phyloP scores from a whole-genome alignment of 2,888 invertebrate species.

The Polietes domitor region DNA sequence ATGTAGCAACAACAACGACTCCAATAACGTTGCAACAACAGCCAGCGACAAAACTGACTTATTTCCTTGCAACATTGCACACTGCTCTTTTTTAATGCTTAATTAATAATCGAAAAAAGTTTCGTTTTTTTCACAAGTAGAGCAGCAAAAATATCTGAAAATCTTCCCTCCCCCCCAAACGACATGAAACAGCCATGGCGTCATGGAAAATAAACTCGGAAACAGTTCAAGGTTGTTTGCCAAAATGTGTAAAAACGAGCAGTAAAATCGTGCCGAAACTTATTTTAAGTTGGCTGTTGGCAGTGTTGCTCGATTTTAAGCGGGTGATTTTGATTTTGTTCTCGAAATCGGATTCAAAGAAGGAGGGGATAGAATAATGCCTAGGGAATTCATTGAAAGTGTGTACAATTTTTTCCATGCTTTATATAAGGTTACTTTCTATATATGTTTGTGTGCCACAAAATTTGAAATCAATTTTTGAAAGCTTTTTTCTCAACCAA shows the following conservation, averaged over 20 bases:
- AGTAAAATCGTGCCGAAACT: constrained; percentile 3
- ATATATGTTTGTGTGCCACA: no score
- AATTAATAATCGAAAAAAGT: constrained; percentile 56
- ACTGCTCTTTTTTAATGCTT: constrained; percentile 47
- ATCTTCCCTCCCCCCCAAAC: constrained; percentile 37
- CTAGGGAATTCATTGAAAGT: background rate
- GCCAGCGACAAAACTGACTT: background rate
- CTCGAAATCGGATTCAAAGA: background rate
- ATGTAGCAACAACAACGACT: constrained; percentile 10
- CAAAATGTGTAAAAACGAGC: constrained; percentile 25
- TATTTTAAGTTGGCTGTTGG: background rate
- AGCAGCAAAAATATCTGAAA: constrained; percentile 21
- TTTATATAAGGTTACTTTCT: no score
- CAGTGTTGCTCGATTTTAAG: background rate
- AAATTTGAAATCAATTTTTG: no score
- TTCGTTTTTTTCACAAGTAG: background rate
- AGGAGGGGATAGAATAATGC: background rate
- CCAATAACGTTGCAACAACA: background rate
- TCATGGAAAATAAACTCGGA: background rate
- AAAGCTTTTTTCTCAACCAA: no score
- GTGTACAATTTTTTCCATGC: no score
- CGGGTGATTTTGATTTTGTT: constrained; percentile 14
- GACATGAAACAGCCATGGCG: constrained; percentile 11
- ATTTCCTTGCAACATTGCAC: background rate
- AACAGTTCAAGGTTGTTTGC: constrained; percentile 66